Percentiles rank a stretch among this genome's conserved stretches.
Conservation (phyloP, 1,140 invertebrate species). For the Meteorus sp. region DNA sequence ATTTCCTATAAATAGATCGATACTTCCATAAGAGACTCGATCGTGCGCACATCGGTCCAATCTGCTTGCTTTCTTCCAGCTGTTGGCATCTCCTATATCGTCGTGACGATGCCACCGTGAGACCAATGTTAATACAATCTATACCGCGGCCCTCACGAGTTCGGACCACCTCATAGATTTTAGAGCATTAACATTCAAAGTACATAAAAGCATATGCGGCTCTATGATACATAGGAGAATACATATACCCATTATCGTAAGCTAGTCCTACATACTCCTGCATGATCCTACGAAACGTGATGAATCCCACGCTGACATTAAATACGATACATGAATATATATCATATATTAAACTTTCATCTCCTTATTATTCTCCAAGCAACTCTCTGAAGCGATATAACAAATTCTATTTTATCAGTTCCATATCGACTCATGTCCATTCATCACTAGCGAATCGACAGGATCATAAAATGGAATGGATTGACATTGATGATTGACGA, state of each 20-base stretch:
- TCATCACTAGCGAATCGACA: too few relatives aligned
- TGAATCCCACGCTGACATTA: constrained; percentile 44
- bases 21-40: constrained; percentile 21
- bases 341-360: too few relatives aligned
- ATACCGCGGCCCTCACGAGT: constrained; percentile 27
- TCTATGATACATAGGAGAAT: background rate
- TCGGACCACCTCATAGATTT: constrained; percentile 41
- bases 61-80: constrained; percentile 11
- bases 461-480: too few relatives aligned
- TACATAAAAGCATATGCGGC: constrained; percentile 33
- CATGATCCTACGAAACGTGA: constrained; percentile 43
- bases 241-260: background rate
- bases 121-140: constrained; percentile 21
- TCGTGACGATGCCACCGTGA: constrained; percentile 30
- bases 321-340: too few relatives aligned
- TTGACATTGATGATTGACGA: too few relatives aligned
- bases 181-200: constrained; percentile 44
- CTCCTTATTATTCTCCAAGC: too few relatives aligned
- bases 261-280: constrained; percentile 18
- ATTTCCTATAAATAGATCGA: constrained; percentile 11
- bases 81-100: constrained; percentile 26
- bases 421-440: too few relatives aligned
- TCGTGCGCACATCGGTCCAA: constrained; percentile 21
- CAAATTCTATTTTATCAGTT: too few relatives aligned
- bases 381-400: too few relatives aligned